A percentile compares a stretch with the other conserved stretches of the same genome.
Evolutionary conservation across 2,797 vertebrate species (phyloP).

Genomic region (Percopsis omiscomaycus): DNA sequence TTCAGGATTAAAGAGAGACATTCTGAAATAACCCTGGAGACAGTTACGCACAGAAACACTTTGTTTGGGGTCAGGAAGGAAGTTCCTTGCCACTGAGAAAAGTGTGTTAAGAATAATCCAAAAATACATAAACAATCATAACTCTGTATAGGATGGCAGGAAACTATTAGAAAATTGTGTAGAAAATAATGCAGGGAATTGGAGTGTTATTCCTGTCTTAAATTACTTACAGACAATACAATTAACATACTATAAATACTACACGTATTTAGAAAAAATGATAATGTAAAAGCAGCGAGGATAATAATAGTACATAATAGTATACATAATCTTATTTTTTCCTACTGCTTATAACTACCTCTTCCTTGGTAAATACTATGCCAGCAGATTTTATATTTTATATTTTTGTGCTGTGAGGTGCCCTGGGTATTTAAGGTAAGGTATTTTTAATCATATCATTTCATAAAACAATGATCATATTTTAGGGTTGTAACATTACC

Average conservation of each 20-base stretch:
- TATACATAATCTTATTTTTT: constrained; percentile 26
- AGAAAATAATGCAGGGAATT: constrained; percentile 1
- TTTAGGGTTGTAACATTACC: not conserved
- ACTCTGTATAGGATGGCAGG: constrained; percentile 32
- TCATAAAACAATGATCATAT: not conserved
- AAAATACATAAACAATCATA: constrained; percentile 58
- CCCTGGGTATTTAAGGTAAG: not conserved
- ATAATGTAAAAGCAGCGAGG: constrained; percentile 26
- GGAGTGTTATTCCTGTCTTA: not conserved
- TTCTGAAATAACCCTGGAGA: constrained; percentile 62
- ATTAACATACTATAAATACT: too few relatives aligned
- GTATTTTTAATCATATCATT: not conserved
- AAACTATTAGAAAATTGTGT: constrained; percentile 36
- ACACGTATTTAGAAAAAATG: too few relatives aligned
- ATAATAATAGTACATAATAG: constrained; percentile 8
- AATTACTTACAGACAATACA: too few relatives aligned
- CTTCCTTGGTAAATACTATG: not conserved
- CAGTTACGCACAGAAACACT: constrained; percentile 53
- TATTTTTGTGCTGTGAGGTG: not conserved
- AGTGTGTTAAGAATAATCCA: constrained; percentile 55
- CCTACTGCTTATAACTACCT: constrained; percentile 33
- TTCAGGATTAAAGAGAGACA: constrained; percentile 64
- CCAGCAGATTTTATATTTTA: not conserved
- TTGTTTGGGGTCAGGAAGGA: constrained; percentile 68
- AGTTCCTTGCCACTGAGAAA: constrained; percentile 55